Evolutionary conservation across 2,797 vertebrate species (phyloP), one percentile per base, ranked within the genome.

Genomic region (Pseudocheirus occidentalis): DNA sequence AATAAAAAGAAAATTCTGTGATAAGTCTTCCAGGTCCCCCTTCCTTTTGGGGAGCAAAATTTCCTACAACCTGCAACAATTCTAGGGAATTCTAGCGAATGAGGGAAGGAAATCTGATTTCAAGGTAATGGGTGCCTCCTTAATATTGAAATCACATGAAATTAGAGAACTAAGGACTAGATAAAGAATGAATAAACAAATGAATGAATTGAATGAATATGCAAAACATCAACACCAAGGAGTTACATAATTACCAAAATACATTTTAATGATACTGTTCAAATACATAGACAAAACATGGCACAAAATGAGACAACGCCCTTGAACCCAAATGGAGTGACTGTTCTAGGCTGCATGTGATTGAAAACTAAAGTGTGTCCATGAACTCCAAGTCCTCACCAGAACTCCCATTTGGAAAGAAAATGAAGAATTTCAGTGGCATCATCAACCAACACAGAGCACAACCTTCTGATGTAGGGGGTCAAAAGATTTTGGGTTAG

Each of bases 241-340:
- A 93, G 53, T 62, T 94, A 97, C 94, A 93, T 12, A 95, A 50
- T 87, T 87, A 87, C 24, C 73, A 87, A 87, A 46, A 87, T 28
- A 87, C 3, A 50, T 50, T 87, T 87, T 87, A 87, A 87, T 46
- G 73, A 50, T 50, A 46, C 7, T 87, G 54, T 55, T 53, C 52
- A 55, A 53, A 90, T n/a, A 54, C 5, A 90, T 5, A 81, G 40
- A 29, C 50, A 53, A 53, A 94, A 91, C 92, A 96, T 96, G 94
- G 95, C 95, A 97, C 97, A 96, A 96, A 96, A 95, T 96, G 96
- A 95, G 91, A 97, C 93, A 92, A 95, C 94, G 94, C 10, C 96
- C 93, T 95, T 92, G 27, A 29, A 90, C 29, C 28, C 28, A 55
- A 31, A 21, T 13, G 31, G 52, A 11, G 1, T 54, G 90, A 54